These are phyloP conservation scores for Chiloscyllium punctatum DNA, from an alignment of 2,797 vertebrate species.

Conservation along the genomic window DNA sequence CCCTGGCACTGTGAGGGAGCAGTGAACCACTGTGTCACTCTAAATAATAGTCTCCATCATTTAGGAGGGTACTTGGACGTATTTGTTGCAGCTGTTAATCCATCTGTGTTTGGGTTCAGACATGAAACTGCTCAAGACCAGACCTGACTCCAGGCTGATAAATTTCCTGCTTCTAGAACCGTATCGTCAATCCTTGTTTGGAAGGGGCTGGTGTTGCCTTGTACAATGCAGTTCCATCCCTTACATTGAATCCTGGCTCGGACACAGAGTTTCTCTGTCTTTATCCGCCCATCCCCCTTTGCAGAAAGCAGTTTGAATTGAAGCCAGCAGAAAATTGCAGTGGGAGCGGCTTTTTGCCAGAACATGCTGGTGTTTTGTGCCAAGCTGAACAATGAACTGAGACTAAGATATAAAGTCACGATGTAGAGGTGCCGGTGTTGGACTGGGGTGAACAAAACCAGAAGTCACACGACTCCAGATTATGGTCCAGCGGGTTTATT, in stretches of 20 bases:
- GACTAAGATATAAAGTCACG: background rate
- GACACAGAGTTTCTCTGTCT: background rate
- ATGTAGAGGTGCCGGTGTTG: too few species aligned
- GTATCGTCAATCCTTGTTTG: background rate
- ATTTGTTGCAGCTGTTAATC: background rate
- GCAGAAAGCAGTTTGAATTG: background rate
- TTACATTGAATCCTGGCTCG: background rate
- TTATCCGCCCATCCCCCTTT: background rate
- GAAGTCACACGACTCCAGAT: too few species aligned
- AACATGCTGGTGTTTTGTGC: background rate
- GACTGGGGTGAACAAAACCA: too few species aligned
- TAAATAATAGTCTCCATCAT: background rate
- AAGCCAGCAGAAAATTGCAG: conserved; percentile 5
- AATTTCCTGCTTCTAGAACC: background rate
- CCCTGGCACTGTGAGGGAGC: too few species aligned
- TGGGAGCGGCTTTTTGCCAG: background rate
- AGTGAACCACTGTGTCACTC: too few species aligned
- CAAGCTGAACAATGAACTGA: background rate
- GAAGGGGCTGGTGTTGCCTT: background rate
- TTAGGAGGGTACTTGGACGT: background rate
- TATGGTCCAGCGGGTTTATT: too few species aligned
- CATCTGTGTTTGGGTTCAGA: background rate
- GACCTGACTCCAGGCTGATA: background rate
- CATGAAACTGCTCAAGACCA: background rate
- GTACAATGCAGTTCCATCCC: background rate